Evolutionary conservation across 2,888 invertebrate genomes (phyloP), one percentile per base, ranked within the genome.

Genomic region (Caenorhabditis zanzibari): DNA sequence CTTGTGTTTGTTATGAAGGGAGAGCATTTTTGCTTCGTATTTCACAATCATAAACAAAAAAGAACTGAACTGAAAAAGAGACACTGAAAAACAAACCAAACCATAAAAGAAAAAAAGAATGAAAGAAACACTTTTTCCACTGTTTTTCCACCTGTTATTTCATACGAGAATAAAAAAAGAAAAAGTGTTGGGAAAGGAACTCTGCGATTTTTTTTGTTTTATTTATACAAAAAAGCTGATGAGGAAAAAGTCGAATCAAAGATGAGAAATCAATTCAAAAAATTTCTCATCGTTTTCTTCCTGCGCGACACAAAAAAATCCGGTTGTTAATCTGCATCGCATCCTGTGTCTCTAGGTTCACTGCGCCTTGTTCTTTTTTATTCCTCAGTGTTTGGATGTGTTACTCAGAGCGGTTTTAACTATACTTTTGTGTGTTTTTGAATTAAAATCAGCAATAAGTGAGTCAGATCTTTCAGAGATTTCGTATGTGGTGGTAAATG

Each of bases 191-290:
- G 0, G 3, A 41, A 26, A 38, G 19, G 3, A n/a, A 1, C 10
- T 5, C n/a, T 47, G 47, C 14, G n/a, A 59, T 14, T 1, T 22
- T 14, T 22, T n/a, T 24, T 7, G 35, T 0, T 22, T 16, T 63
- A 63, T 63, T 47, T 47, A 63, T 16, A 3, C 14, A 9, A 28
- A n/a, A n/a, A 28, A n/a, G 4, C 63, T 44, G 19, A 44, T 63
- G 63, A 63, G 63, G 63, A 63, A 63, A 14, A 63, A 63, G 28
- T 19, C 19, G 52, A 49, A 44, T 64, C 64, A 66, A 66, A 66
- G 66, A 66, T 66, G 52, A 66, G 52, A 52, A 66, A 66, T 66
- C 66, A 66, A 66, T 66, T 66, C 49, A 66, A 66, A 49, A 66
- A 66, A 66, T 49, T 49, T 66, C 49, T 52, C 49, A 66, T 66